phyloP scores from a whole-genome alignment of 2,888 invertebrate species.

The Drosophila setosimentum region DNA sequence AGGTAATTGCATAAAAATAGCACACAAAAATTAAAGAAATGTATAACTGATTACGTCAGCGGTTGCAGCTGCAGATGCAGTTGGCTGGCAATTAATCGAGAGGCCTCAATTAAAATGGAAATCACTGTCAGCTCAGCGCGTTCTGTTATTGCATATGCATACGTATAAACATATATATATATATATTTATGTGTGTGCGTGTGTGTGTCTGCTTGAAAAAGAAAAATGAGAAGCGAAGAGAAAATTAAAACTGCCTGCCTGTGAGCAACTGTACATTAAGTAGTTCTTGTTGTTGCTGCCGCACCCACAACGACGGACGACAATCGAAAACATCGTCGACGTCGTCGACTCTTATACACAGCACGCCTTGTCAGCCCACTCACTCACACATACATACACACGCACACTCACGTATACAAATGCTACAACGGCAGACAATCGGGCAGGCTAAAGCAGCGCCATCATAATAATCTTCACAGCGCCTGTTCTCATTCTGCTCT shows the following conservation, averaged over 20 bases:
- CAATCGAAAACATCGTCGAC: constrained; percentile 47
- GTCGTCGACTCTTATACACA: constrained; percentile 61
- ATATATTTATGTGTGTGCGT: not conserved
- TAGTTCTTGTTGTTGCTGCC: constrained; percentile 51
- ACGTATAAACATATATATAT: not conserved
- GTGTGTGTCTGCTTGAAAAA: constrained; percentile 14
- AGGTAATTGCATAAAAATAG: constrained; percentile 39
- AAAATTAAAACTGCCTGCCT: constrained; percentile 57
- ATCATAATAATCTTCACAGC: constrained; percentile 4
- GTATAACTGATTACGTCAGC: constrained; percentile 51
- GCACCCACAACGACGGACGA: constrained; percentile 65
- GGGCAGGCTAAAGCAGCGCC: constrained; percentile 35
- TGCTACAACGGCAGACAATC: constrained; percentile 42
- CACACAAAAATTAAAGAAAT: constrained; percentile 19
- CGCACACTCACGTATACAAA: not conserved
- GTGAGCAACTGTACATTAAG: constrained; percentile 65
- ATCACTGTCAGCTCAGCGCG: constrained; percentile 65
- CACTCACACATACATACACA: constrained; percentile 18
- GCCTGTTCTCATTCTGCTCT: constrained; percentile 17
- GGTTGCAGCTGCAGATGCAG: constrained; percentile 46
- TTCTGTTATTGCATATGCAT: constrained; percentile 22
- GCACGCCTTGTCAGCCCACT: constrained; percentile 59
- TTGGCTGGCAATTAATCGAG: constrained; percentile 66
- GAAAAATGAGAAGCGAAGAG: constrained; percentile 36
- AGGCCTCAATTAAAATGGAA: constrained; percentile 70